Conservation (phyloP, 2,113 vertebrate genomes). For the Apistogramma diplotaenia region DNA sequence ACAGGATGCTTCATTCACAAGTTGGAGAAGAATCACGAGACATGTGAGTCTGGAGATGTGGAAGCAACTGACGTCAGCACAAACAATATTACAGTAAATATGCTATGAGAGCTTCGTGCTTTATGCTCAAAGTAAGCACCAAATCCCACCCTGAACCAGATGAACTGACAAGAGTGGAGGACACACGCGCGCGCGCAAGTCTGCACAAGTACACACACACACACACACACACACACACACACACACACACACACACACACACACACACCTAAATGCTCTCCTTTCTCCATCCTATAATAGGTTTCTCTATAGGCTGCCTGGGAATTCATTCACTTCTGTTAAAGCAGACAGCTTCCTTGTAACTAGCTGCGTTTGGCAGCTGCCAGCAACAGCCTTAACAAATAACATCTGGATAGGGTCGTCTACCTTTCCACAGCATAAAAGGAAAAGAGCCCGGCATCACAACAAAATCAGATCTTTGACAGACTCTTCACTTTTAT, state of each 20-base stretch:
- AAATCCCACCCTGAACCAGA: conserved; percentile 24
- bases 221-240: too few relatives aligned
- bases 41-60: neutral
- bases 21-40: neutral
- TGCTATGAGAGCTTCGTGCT: neutral
- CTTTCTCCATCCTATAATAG: conserved; percentile 50
- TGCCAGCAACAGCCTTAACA: conserved; percentile 53
- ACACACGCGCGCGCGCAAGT: too few relatives aligned
- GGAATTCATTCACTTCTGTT: conserved; percentile 65
- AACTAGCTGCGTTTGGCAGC: conserved; percentile 56
- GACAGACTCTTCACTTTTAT: conserved; percentile 44
- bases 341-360: conserved; percentile 61
- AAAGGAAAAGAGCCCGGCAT: conserved; percentile 54
- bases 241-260: neutral
- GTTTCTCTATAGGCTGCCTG: conserved; percentile 45
- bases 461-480: conserved; percentile 61
- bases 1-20: neutral
- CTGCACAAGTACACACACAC: too few relatives aligned
- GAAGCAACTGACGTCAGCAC: neutral
- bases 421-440: conserved; percentile 59
- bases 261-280: conserved; percentile 24
- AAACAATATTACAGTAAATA: neutral
- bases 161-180: too few relatives aligned
- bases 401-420: conserved; percentile 74
- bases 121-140: neutral